Percentiles rank a stretch among this genome's conserved stretches.
These are phyloP conservation scores for Sebastes cheni DNA, from an alignment of 2,797 vertebrate genomes.

Conservation along the genomic window DNA sequence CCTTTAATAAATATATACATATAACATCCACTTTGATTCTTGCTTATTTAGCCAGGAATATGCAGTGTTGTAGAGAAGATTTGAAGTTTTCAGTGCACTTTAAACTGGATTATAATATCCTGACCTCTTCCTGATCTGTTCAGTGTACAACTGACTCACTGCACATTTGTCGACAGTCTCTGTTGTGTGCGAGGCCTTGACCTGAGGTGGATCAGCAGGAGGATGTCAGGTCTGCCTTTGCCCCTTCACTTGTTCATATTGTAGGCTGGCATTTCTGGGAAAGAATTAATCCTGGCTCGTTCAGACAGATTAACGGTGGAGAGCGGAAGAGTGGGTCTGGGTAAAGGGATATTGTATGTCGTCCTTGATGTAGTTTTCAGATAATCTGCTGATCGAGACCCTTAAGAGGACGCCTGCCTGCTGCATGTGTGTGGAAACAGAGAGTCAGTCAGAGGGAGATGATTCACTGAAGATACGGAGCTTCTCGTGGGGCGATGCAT, in stretches of 20 bases:
- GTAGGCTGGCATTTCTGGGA: slow-evolving; percentile 44
- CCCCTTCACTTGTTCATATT: slow-evolving; percentile 26
- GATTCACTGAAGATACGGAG: slow-evolving; percentile 19
- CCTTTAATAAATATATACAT: not conserved
- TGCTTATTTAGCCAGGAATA: not conserved
- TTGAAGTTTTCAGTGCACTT: too few relatives aligned
- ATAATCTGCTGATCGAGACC: slow-evolving; percentile 58
- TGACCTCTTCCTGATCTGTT: not conserved
- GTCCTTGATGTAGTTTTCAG: slow-evolving; percentile 45
- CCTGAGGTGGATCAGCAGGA: slow-evolving; percentile 16
- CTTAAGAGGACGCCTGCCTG: slow-evolving; percentile 19
- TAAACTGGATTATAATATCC: not conserved
- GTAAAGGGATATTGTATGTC: slow-evolving; percentile 37
- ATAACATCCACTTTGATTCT: not conserved
- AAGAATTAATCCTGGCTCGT: slow-evolving; percentile 42
- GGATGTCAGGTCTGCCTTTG: slow-evolving; percentile 25
- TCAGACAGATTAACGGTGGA: slow-evolving; percentile 48
- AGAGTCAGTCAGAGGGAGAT: slow-evolving; percentile 16
- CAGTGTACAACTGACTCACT: not conserved
- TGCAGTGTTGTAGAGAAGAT: not conserved
- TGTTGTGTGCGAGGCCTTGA: not conserved
- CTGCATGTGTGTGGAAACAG: slow-evolving; percentile 30
- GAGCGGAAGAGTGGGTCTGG: slow-evolving; percentile 24
- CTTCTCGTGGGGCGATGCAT: not conserved
- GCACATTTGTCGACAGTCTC: slow-evolving; percentile 9